These are phyloP conservation scores for Bombus terrestris DNA, from an alignment of 1,140 invertebrate species.

Conservation along the genomic window DNA sequence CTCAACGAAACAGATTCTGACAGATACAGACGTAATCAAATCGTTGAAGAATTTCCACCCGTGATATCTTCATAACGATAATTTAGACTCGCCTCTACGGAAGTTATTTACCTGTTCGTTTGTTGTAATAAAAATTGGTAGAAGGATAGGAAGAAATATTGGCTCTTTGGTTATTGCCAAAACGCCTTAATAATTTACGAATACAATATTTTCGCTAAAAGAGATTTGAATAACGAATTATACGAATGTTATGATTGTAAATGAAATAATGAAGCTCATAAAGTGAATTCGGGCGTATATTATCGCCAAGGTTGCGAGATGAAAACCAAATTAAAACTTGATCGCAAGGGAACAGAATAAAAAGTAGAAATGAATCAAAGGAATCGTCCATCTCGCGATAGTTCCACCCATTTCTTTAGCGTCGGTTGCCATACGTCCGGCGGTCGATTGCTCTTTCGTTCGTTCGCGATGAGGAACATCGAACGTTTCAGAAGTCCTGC, in stretches of 20 bases:
- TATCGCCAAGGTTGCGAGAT: background rate
- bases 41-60: background rate
- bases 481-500: constrained; percentile 1
- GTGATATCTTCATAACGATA: constrained; percentile 32
- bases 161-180: background rate
- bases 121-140: background rate
- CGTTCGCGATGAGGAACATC: background rate
- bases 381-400: background rate
- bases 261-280: background rate
- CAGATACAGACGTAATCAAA: constrained; percentile 27
- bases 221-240: background rate
- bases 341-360: background rate
- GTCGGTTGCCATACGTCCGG: background rate
- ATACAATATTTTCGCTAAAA: too few species aligned
- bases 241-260: background rate
- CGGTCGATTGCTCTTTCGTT: background rate
- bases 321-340: background rate
- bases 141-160: background rate
- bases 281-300: background rate
- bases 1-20: constrained; percentile 1
- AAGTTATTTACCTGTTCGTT: background rate
- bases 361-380: background rate
- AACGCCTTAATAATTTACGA: background rate
- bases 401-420: background rate
- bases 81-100: background rate